Base-by-base conservation (phyloP, 2,113 vertebrate species). In the Clinocottus analis region DNA sequence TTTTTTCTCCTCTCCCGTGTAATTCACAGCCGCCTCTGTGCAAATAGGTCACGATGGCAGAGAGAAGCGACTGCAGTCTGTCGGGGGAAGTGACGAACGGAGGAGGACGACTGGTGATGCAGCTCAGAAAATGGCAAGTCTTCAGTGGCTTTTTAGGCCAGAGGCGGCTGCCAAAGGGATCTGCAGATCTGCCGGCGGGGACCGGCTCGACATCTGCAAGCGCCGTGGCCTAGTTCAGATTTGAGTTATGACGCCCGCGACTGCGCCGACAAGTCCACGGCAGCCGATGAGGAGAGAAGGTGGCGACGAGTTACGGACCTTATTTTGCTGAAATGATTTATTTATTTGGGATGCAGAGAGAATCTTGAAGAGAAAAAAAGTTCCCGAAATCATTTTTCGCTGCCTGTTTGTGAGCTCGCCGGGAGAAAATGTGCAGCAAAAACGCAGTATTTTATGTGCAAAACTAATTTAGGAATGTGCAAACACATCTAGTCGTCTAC, bases 171-270 rank as follows among this genome's bases (percentile, higher is more conserved):
- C 73, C 84, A 73, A 62, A 43, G 23, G 76, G 68, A 80, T 87
- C 78, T 84, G 73, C 41, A 27, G 87, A 79, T 90, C 79, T 85
- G 77, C 77, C 69, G 67, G 51, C 3, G 77, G 23, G 76, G 79
- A 81, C 74, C 62, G 33, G 81, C 83, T 62, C 73, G 75, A 83
- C 89, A 91, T 90, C 83, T 89, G 86, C 87, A 89, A 75, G 77
- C 64, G 63, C 87, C n/a, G 58, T 94, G 94, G 85, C 94, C 94
- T 91, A 92, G 66, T 93, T 94, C 90, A 86, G 78, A 75, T 80
- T n/a, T 91, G 84, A 91, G 71, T 83, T 80, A 82, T 91, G 85
- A 82, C 77, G 64, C 67, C 85, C 75, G 83, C 51, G 1, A 82
- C 69, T 45, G 68, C 77, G 82, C 80, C 61, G 80, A 87, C 72